phyloP scores from a whole-genome alignment of 1,140 invertebrate genomes.

The Yoshiicerus persimilis region DNA sequence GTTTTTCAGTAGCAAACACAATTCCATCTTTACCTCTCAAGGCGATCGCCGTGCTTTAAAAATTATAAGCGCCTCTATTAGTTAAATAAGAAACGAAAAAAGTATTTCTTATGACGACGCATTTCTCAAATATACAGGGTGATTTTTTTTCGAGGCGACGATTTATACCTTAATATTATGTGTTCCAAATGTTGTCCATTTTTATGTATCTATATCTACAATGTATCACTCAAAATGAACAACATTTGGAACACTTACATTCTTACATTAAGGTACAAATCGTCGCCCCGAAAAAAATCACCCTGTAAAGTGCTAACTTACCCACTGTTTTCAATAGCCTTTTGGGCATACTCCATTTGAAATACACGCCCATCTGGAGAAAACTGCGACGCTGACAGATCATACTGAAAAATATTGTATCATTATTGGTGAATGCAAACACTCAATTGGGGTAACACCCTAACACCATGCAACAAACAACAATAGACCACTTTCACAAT shows the following conservation, averaged over 20 bases:
- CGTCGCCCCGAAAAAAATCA: no score
- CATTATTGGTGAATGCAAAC: neutral
- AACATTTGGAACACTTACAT: no score
- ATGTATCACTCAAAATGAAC: no score
- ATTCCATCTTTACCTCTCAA: constrained; percentile 94
- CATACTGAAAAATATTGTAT: constrained; percentile 70
- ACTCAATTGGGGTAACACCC: no score
- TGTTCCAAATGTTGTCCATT: neutral
- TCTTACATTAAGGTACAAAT: no score
- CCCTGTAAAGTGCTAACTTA: no score
- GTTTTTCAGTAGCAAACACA: constrained; percentile 96
- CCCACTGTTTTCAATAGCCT: constrained; percentile 99
- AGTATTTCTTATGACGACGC: no score
- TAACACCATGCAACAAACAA: no score
- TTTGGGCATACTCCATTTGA: constrained; percentile 99
- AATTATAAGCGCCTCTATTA: constrained; percentile 29
- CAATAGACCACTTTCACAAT: no score
- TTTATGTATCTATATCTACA: neutral
- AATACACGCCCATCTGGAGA: constrained; percentile 98
- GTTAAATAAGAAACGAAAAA: neutral
- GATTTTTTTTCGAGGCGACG: no score
- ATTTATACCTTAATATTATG: no score
- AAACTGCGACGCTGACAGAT: constrained; percentile 98
- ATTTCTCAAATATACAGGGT: neutral
- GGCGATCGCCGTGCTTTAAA: constrained; percentile 81